Conservation (phyloP, 1,140 invertebrate species). For the Ridgeia piscesae region DNA sequence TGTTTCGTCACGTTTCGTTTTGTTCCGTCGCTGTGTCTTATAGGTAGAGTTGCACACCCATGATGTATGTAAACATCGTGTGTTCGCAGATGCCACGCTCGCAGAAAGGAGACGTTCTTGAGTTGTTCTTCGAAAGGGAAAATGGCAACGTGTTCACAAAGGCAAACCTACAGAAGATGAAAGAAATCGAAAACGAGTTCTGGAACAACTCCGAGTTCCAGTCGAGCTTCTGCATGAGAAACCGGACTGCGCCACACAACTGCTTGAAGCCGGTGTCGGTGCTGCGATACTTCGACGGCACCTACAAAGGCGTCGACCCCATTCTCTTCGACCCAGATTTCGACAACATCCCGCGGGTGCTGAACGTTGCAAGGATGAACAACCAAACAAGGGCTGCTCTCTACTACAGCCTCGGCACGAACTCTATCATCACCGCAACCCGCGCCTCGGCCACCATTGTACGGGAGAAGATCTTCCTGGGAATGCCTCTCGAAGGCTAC, state of each 20-base stretch:
- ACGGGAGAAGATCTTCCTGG: conserved; percentile 19
- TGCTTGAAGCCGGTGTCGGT: conserved; percentile 27
- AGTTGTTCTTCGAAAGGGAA: conserved; percentile 17
- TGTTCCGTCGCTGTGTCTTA: no score
- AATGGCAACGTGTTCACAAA: conserved; percentile 30
- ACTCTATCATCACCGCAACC: conserved; percentile 17
- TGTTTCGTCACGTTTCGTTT: no score
- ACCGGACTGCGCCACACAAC: background rate
- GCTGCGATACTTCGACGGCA: conserved; percentile 32
- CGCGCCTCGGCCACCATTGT: conserved; percentile 22
- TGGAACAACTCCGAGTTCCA: conserved; percentile 19
- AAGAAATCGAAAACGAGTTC: conserved; percentile 25
- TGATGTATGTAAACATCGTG: background rate
- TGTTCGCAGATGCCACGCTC: background rate
- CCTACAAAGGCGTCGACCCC: conserved; percentile 11
- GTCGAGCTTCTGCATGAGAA: background rate
- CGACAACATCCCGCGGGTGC: conserved; percentile 21
- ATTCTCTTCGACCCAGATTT: conserved; percentile 27
- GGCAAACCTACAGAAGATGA: conserved; percentile 22
- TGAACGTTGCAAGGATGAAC: conserved; percentile 23
- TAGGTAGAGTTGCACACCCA: no score
- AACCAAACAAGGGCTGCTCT: conserved; percentile 7
- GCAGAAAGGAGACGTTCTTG: background rate
- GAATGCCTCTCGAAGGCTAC: conserved; percentile 21
- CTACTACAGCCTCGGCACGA: conserved; percentile 20